Percentiles rank a stretch among this genome's conserved stretches.
These are phyloP conservation scores for Leptatherina wallacei DNA, from an alignment of 2,797 vertebrate genomes.

Conservation along the genomic window DNA sequence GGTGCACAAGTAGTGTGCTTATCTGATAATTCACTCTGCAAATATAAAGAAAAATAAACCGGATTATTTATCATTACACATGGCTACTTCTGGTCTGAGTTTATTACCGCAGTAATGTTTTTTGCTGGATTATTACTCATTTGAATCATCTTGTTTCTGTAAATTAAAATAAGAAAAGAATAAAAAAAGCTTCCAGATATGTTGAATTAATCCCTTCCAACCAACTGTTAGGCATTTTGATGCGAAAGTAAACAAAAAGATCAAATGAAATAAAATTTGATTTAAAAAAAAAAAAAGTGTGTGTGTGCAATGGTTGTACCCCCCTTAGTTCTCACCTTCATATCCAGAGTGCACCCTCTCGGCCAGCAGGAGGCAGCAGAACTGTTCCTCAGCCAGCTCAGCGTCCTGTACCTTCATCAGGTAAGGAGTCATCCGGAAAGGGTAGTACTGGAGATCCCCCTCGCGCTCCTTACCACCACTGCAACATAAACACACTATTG, in stretches of 20 bases:
- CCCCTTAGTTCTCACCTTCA: conserved; percentile 85
- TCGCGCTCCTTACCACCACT: conserved; percentile 88
- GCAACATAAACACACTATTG: conserved; percentile 31
- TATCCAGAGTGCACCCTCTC: conserved; percentile 97
- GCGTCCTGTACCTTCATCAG: conserved; percentile 90
- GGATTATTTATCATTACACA: not conserved
- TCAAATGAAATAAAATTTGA: too few relatives aligned
- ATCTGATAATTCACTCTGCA: not conserved
- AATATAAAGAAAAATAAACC: not conserved
- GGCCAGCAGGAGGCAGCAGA: conserved; percentile 95
- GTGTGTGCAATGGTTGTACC: not conserved
- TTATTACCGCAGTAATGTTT: not conserved
- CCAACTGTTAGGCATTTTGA: too few relatives aligned
- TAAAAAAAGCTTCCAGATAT: too few relatives aligned
- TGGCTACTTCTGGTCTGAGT: too few relatives aligned
- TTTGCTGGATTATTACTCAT: too few relatives aligned
- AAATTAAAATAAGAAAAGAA: too few relatives aligned
- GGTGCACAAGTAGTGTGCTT: too few relatives aligned
- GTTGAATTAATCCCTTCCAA: too few relatives aligned
- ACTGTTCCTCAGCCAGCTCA: conserved; percentile 86
- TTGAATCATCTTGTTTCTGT: too few relatives aligned
- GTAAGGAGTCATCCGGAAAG: conserved; percentile 96
- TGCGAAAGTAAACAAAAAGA: too few relatives aligned
- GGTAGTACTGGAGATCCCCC: conserved; percentile 88
- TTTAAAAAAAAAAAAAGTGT: too few relatives aligned